phyloP scores from a whole-genome alignment of 2,888 invertebrate genomes.

The Sphecodes monilicornis region DNA sequence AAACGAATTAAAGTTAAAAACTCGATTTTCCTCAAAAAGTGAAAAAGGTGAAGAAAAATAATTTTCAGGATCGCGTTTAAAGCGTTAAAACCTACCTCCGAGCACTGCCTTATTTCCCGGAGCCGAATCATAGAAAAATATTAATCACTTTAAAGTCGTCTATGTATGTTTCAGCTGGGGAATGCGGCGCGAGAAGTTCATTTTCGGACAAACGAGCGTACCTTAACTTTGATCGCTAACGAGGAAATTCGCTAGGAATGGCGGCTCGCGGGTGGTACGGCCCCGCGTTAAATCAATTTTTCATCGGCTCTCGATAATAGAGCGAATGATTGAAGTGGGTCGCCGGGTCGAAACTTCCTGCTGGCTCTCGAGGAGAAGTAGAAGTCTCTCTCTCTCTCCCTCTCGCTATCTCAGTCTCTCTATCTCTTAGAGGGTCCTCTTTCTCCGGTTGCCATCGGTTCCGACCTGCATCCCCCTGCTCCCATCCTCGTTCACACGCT shows the following conservation, averaged over 20 bases:
- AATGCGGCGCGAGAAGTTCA: background rate
- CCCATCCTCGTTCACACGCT: slow-evolving; percentile 66
- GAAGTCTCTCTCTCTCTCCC: background rate
- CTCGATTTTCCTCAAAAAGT: background rate
- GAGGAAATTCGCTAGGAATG: slow-evolving; percentile 56
- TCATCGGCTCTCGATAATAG: slow-evolving; percentile 66
- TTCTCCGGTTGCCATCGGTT: slow-evolving; percentile 17
- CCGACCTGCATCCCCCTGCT: slow-evolving; percentile 43
- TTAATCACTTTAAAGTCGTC: slow-evolving; percentile 1
- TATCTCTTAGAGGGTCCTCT: slow-evolving; percentile 25
- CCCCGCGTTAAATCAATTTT: slow-evolving; percentile 61
- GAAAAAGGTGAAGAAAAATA: background rate
- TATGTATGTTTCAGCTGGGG: background rate
- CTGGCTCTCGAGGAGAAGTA: slow-evolving; percentile 30
- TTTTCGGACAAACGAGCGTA: background rate
- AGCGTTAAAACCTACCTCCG: background rate
- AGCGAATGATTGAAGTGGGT: slow-evolving; percentile 53
- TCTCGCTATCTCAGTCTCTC: no score
- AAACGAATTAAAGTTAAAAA: background rate
- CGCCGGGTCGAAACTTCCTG: slow-evolving; percentile 61
- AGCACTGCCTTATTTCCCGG: background rate
- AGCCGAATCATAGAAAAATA: background rate
- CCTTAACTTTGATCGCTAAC: slow-evolving; percentile 36
- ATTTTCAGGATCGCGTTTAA: background rate
- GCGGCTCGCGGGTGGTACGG: slow-evolving; percentile 32